These are phyloP conservation scores for Vanessa atalanta DNA, from an alignment of 1,140 invertebrate genomes.

Conservation along the genomic window DNA sequence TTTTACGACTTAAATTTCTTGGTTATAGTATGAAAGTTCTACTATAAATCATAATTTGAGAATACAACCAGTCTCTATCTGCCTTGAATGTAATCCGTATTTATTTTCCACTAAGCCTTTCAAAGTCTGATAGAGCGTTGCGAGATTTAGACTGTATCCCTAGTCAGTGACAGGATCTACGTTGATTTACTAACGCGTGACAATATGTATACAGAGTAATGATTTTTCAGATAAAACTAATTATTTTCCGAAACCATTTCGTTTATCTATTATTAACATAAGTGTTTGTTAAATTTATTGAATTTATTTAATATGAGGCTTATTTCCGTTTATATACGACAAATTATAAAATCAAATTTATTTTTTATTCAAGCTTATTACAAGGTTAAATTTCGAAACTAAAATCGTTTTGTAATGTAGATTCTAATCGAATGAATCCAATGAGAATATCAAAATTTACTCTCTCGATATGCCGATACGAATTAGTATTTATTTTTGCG, in stretches of 20 bases:
- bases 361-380: no score
- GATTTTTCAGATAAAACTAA: slow-evolving; percentile 24
- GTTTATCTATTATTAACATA: background rate
- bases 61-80: slow-evolving; percentile 16
- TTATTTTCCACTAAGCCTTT: slow-evolving; percentile 45
- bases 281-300: no score
- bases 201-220: slow-evolving; percentile 30
- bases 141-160: slow-evolving; percentile 41
- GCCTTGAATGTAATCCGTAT: slow-evolving; percentile 38
- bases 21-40: background rate
- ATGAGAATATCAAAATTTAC: no score
- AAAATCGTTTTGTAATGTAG: no score
- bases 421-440: no score
- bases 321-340: no score
- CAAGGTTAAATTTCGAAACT: no score
- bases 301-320: no score
- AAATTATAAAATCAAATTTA: no score
- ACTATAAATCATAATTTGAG: slow-evolving; percentile 31
- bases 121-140: slow-evolving; percentile 45
- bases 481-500: no score
- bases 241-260: background rate
- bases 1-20: background rate
- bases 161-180: slow-evolving; percentile 46
- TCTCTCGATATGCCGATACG: no score
- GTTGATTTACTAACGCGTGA: slow-evolving; percentile 43